phyloP scores from a whole-genome alignment of 2,113 vertebrate genomes.

The Oplegnathus fasciatus region DNA sequence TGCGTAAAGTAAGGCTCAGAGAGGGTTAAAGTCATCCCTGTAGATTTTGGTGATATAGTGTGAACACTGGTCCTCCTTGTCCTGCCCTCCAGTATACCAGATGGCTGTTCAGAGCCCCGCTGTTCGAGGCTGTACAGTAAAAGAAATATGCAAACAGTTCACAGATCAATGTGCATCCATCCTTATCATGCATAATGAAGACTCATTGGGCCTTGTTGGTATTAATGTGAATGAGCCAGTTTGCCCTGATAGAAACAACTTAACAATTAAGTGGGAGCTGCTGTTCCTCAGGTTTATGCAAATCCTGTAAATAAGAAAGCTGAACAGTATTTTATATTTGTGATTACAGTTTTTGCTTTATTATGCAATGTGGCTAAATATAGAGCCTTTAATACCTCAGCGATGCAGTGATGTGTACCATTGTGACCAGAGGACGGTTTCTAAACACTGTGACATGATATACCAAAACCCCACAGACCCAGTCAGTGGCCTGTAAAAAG shows the following conservation, averaged over 20 bases:
- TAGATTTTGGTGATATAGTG: background rate
- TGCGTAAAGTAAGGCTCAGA: background rate
- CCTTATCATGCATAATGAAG: slow-evolving; percentile 45
- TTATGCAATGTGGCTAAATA: background rate
- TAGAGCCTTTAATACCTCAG: background rate
- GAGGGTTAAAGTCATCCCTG: background rate
- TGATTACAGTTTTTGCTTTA: background rate
- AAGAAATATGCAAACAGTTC: slow-evolving; percentile 23
- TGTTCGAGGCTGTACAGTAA: slow-evolving; percentile 38
- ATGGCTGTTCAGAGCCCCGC: slow-evolving; percentile 47
- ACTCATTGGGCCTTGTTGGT: slow-evolving; percentile 21
- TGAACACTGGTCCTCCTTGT: background rate
- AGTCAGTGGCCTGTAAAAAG: slow-evolving; percentile 53
- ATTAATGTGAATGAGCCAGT: slow-evolving; percentile 2
- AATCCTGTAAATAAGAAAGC: background rate
- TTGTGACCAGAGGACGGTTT: background rate
- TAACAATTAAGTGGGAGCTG: background rate
- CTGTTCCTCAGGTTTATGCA: background rate
- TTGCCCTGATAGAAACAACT: slow-evolving; percentile 5
- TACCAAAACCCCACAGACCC: slow-evolving; percentile 20
- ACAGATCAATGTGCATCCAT: slow-evolving; percentile 39
- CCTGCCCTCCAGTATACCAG: slow-evolving; percentile 33
- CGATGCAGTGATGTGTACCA: background rate
- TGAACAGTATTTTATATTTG: background rate
- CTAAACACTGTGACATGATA: slow-evolving; percentile 27